Evolutionary conservation across 2,888 invertebrate species (phyloP).

Genomic region (Aphidius colemani): DNA sequence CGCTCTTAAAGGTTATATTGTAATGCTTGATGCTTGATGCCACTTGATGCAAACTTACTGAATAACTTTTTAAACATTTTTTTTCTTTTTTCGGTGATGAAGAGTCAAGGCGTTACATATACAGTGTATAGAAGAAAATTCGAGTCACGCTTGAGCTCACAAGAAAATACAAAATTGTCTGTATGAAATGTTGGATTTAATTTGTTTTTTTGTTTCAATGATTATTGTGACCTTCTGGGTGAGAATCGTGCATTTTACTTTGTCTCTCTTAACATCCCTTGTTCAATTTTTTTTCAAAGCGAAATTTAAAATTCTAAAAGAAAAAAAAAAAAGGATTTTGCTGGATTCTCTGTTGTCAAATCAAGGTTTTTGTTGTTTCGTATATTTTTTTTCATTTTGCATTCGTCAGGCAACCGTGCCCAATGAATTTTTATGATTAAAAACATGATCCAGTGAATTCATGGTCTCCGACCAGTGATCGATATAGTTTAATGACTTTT

Average conservation of each 20-base stretch:
- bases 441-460: too few relatives aligned
- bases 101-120: too few relatives aligned
- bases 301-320: background rate
- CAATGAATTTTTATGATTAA: too few relatives aligned
- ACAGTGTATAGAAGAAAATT: conserved; percentile 20
- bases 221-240: conserved; percentile 20
- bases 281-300: conserved; percentile 1
- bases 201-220: too few relatives aligned
- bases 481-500: too few relatives aligned
- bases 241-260: conserved; percentile 15
- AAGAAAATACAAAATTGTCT: conserved; percentile 25
- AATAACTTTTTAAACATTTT: conserved; percentile 1
- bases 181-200: conserved; percentile 14
- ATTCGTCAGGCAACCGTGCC: too few relatives aligned
- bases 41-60: background rate
- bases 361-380: too few relatives aligned
- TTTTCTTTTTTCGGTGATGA: too few relatives aligned
- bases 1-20: background rate
- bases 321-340: too few relatives aligned
- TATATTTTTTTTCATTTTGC: too few relatives aligned
- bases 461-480: too few relatives aligned
- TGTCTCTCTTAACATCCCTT: conserved; percentile 13
- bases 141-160: conserved; percentile 35
- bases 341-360: too few relatives aligned
- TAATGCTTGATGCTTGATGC: background rate